Evolutionary conservation across 2,113 vertebrate genomes (phyloP).

Genomic region (Carassius auratus): DNA sequence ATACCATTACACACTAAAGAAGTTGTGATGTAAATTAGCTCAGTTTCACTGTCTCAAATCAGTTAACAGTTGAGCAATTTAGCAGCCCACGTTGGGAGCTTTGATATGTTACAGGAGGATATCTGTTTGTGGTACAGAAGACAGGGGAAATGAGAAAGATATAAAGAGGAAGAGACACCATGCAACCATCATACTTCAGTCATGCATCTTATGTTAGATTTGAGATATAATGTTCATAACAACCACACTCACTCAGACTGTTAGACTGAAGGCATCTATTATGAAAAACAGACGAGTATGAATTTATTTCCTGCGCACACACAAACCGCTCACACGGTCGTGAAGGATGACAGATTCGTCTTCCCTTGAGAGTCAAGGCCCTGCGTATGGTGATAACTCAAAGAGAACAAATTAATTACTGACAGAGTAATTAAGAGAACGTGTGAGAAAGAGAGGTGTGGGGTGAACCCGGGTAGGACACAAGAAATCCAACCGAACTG

Average conservation of each 20-base stretch:
- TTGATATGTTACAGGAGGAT: neutral
- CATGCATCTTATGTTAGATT: neutral
- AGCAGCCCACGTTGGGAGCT: neutral
- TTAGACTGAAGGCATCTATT: neutral
- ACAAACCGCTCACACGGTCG: neutral
- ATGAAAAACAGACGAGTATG: neutral
- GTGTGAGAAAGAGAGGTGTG: neutral
- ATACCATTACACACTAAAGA: too few species aligned
- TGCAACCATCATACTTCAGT: neutral
- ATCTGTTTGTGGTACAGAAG: neutral
- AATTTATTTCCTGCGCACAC: neutral
- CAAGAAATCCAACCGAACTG: neutral
- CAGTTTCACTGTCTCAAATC: too few species aligned
- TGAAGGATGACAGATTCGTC: conserved; percentile 21
- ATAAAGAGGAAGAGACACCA: neutral
- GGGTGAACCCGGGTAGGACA: neutral
- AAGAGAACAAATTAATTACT: conserved; percentile 35
- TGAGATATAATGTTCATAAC: neutral
- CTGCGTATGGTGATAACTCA: conserved; percentile 8
- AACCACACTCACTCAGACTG: neutral
- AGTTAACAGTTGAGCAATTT: neutral
- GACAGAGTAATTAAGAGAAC: neutral
- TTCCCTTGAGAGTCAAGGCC: conserved; percentile 29
- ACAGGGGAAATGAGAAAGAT: neutral
- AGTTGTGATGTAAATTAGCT: too few species aligned